A percentile compares a stretch with the other conserved stretches of the same genome.
Conservation (phyloP, 2,888 invertebrate species). For the Griposia aprilina region DNA sequence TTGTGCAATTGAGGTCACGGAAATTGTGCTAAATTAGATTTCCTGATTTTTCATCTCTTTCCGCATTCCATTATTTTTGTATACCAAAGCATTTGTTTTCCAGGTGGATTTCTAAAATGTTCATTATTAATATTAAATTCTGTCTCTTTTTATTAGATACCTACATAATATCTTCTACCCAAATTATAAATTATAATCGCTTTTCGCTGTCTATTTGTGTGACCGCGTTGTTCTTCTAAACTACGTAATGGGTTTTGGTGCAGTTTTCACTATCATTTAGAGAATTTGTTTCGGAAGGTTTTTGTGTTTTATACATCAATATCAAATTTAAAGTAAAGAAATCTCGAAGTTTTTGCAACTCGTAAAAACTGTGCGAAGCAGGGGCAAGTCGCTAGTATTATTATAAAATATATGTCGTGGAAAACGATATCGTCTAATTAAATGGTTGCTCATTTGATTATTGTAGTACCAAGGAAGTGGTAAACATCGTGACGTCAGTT, state of each 20-base stretch:
- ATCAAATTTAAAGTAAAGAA: background rate
- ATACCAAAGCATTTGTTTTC: background rate
- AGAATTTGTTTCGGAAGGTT: background rate
- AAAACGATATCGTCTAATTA: too few species aligned
- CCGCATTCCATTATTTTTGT: slow-evolving; percentile 29
- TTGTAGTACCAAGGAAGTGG: too few species aligned
- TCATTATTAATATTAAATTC: background rate
- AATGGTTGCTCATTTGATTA: too few species aligned
- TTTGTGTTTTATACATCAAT: too few species aligned
- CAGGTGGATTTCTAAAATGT: background rate
- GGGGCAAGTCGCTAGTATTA: background rate
- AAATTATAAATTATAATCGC: background rate
- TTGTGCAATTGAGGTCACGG: slow-evolving; percentile 42
- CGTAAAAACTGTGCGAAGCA: background rate
- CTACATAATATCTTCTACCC: background rate
- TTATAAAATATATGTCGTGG: background rate
- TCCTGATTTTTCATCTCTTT: slow-evolving; percentile 27
- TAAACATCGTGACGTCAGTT: too few species aligned
- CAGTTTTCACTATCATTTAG: too few species aligned
- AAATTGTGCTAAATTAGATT: slow-evolving; percentile 50
- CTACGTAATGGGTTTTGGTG: background rate
- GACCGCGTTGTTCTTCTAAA: background rate
- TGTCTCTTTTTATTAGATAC: background rate
- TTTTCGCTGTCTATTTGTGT: background rate
- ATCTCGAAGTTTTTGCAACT: background rate